Base-by-base conservation (phyloP, 2,113 vertebrate species). In the Stigmatopora argus region DNA sequence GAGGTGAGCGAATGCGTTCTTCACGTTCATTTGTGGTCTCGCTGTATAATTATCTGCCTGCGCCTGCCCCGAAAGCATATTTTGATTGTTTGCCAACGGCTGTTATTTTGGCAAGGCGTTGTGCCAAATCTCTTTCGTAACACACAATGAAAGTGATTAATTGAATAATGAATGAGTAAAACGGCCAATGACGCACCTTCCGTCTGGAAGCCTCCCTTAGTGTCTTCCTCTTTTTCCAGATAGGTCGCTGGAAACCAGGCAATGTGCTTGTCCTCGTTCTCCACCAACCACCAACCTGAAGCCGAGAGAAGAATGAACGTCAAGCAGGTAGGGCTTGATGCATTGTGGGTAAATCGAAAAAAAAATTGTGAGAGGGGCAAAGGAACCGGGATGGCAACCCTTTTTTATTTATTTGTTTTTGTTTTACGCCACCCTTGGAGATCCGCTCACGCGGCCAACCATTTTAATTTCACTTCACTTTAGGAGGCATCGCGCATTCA, bases 161-260 rank as follows among this genome's bases (percentile, higher is more conserved):
- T 31, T 31, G 3, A 1, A 31, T 31, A 31, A 31, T 23, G 2
- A 19, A 19, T 5, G 8, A 11, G 10, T 13, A 0, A n/a, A 0
- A 4, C 9, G 11, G 21, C 49, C 55, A 46, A 45, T 14, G 46
- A 23, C 81, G 61, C 71, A 92, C 92, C 85, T 81, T 77, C 81
- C 23, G 21, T n/a, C 7, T 64, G 62, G 21, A 46, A 19, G 15
- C 3, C 72, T n/a, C 64, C 65, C 0, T 79, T 72, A 7, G 77
- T 72, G 0, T 70, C 68, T 0, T 76, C 84, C 15, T 85, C 87
- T 5, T 69, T 82, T 0, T 92, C 89, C 83, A 99, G 85, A 46
- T 93, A 98, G 0, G 96, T 92, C 61, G 95, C 95, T 8, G 96
- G 96, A 76, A 99, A 99, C 96, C 96, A 99, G 46, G 95, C 95